Conservation (phyloP, 2,113 vertebrate species). For the Sinocyclocheilus anshuiensis region DNA sequence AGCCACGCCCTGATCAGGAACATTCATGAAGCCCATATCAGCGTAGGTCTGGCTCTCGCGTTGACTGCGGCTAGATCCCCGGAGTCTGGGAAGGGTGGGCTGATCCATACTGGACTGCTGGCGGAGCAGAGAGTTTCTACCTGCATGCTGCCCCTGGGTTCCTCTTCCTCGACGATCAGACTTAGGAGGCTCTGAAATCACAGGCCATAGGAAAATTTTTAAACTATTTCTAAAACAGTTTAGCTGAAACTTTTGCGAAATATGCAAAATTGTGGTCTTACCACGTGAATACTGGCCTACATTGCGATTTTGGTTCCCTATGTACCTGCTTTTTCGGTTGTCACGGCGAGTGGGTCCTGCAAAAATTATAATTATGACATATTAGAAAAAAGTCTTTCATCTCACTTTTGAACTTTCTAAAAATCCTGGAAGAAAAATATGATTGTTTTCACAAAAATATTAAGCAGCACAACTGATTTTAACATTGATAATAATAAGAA, state of each 20-base stretch:
- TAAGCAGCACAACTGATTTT: background rate
- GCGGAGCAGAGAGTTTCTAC: constrained; percentile 69
- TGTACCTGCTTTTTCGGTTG: constrained; percentile 75
- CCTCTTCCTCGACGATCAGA: constrained; percentile 13
- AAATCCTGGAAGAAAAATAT: no score
- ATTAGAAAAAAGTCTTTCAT: background rate
- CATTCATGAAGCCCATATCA: constrained; percentile 82
- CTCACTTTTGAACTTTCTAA: background rate
- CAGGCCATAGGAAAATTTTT: background rate
- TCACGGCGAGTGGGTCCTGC: constrained; percentile 80
- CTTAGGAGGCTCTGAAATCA: constrained; percentile 48
- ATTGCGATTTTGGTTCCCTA: constrained; percentile 39
- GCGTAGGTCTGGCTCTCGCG: constrained; percentile 15
- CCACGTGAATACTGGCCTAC: constrained; percentile 58
- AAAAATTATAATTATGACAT: background rate
- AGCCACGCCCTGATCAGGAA: constrained; percentile 82
- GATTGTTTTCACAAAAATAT: background rate
- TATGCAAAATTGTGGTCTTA: constrained; percentile 37
- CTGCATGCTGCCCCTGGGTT: background rate
- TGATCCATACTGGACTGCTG: constrained; percentile 81
- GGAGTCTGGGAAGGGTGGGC: constrained; percentile 76
- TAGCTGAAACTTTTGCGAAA: background rate
- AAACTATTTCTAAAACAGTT: background rate
- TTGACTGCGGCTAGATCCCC: constrained; percentile 56
- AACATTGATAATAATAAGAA: background rate